phyloP scores from a whole-genome alignment of 2,888 invertebrate genomes.

The Ophraella communa region DNA sequence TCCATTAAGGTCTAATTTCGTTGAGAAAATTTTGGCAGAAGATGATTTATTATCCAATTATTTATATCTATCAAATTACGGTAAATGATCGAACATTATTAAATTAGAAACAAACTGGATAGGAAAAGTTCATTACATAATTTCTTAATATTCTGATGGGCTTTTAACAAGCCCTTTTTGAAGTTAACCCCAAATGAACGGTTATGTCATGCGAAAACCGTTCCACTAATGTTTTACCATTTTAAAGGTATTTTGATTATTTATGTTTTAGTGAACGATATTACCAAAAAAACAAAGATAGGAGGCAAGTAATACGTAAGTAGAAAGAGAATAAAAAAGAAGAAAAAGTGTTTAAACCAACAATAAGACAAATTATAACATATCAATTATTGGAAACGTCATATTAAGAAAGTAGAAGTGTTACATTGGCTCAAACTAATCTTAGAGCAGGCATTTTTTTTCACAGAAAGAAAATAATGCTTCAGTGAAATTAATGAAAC shows the following conservation, averaged over 20 bases:
- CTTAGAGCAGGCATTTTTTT: no score
- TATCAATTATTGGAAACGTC: no score
- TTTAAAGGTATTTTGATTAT: conserved; percentile 8
- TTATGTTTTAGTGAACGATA: neutral
- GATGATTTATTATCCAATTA: conserved; percentile 41
- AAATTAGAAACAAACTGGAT: conserved; percentile 41
- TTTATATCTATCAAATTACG: conserved; percentile 36
- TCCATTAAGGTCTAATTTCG: neutral
- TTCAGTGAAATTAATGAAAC: no score
- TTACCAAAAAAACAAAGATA: no score
- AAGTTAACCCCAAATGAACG: conserved; percentile 27
- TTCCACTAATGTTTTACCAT: conserved; percentile 20
- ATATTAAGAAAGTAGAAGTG: no score
- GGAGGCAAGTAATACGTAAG: no score
- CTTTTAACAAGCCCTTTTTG: conserved; percentile 31
- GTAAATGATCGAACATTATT: conserved; percentile 41
- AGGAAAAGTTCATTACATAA: conserved; percentile 38
- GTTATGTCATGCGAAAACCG: conserved; percentile 31
- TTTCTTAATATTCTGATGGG: conserved; percentile 37
- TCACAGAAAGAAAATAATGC: no score
- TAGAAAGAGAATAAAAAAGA: no score
- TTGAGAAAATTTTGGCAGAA: conserved; percentile 13
- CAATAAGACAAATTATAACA: no score
- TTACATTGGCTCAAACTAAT: no score
- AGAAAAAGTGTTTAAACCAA: no score